Percentiles rank a stretch among this genome's conserved stretches.
Conservation (phyloP, 2,113 vertebrate species). For the Phodopus roborovskii region DNA sequence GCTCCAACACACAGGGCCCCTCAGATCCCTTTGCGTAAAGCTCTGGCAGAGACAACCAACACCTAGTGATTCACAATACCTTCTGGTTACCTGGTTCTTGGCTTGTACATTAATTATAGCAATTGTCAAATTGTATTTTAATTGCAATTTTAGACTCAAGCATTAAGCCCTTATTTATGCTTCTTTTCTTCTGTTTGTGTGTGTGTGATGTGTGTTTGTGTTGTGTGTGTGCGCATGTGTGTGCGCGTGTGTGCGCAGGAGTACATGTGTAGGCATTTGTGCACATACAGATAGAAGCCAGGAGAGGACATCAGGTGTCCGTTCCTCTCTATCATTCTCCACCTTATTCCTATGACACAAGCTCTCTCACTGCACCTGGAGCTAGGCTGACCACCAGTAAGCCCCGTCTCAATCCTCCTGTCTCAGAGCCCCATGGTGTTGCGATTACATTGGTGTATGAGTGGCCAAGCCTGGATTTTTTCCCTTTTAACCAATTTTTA, state of each 20-base stretch:
- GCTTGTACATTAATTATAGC: background rate
- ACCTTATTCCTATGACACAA: background rate
- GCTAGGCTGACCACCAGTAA: background rate
- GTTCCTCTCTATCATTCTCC: background rate
- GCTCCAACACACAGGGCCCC: background rate
- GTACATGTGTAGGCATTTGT: background rate
- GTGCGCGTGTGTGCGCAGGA: accelerated
- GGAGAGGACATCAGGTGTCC: background rate
- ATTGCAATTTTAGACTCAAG: background rate
- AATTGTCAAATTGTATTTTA: background rate
- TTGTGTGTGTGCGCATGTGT: background rate
- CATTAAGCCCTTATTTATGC: background rate
- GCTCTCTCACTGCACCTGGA: background rate
- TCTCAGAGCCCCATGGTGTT: background rate
- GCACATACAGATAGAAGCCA: background rate
- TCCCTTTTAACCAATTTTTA: background rate
- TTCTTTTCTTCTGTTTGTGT: background rate
- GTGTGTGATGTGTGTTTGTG: background rate
- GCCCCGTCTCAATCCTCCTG: background rate
- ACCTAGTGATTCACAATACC: background rate
- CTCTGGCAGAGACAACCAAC: background rate
- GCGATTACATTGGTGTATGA: background rate
- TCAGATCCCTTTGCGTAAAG: background rate
- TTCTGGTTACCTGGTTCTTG: background rate
- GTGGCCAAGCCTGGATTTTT: background rate